Conservation (phyloP, 2,113 vertebrate species). For the Climacteris rufus region DNA sequence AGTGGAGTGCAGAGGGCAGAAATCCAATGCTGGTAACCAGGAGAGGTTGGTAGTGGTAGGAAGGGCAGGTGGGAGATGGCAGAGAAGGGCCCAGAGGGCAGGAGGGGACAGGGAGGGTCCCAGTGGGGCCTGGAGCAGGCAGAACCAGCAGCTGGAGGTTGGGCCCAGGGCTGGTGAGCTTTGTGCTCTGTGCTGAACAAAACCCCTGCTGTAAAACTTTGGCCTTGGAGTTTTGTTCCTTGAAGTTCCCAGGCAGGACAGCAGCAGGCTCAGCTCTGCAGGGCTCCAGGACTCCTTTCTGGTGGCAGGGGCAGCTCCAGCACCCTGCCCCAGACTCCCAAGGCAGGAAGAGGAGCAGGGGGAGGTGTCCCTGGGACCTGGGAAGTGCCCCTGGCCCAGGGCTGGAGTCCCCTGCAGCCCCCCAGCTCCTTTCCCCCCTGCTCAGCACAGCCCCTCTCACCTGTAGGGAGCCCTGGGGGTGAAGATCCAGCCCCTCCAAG, state of each 20-base stretch:
- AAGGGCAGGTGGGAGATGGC: not conserved
- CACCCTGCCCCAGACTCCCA: fast-evolving
- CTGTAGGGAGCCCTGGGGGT: fast-evolving
- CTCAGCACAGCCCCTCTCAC: not conserved
- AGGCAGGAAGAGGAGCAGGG: not conserved
- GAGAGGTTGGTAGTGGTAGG: not conserved
- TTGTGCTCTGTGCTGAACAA: not conserved
- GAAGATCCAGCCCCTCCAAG: fast-evolving
- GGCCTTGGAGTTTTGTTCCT: not conserved
- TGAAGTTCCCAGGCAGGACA: not conserved
- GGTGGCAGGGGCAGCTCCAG: not conserved
- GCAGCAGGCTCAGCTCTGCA: not conserved
- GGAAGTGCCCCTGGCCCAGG: not conserved
- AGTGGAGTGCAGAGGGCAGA: not conserved
- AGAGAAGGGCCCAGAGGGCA: not conserved
- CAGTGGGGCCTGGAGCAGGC: not conserved
- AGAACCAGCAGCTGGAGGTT: not conserved
- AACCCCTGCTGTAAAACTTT: not conserved
- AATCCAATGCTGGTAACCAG: not conserved
- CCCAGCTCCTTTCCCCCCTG: not conserved
- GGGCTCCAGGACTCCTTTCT: fast-evolving
- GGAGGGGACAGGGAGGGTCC: not conserved
- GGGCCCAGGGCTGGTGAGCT: not conserved
- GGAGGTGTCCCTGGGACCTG: not conserved
- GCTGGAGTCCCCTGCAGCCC: not conserved